phyloP scores from a whole-genome alignment of 2,888 invertebrate species.

The Augiades crinisus region DNA sequence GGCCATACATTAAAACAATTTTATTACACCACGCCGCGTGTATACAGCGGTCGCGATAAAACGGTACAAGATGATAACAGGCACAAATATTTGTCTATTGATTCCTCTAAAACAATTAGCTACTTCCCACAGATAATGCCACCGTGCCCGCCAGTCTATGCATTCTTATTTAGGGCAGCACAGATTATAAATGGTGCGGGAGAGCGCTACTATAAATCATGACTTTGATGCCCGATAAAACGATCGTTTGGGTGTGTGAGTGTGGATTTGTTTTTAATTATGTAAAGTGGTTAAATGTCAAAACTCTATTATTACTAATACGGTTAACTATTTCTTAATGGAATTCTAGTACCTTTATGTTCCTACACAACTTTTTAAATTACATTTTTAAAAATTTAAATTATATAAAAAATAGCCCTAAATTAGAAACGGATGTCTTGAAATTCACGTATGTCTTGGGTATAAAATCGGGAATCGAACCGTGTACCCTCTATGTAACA shows the following conservation, averaged over 20 bases:
- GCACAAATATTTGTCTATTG: slow-evolving; percentile 53
- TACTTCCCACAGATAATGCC: slow-evolving; percentile 32
- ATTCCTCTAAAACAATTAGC: slow-evolving; percentile 50
- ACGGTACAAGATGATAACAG: slow-evolving; percentile 38
- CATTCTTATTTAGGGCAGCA: slow-evolving; percentile 15
- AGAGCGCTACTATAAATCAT: slow-evolving; percentile 12
- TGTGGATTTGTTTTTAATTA: background rate
- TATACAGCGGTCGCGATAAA: slow-evolving; percentile 28
- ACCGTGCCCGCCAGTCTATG: background rate
- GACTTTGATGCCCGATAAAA: slow-evolving; percentile 15
- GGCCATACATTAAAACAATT: slow-evolving; percentile 26
- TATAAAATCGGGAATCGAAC: too few species aligned
- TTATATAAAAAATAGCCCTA: too few species aligned
- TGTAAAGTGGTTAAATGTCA: slow-evolving; percentile 1
- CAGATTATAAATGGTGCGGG: slow-evolving; percentile 20
- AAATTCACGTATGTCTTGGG: too few species aligned
- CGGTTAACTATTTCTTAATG: too few species aligned
- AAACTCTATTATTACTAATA: too few species aligned
- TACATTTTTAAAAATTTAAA: too few species aligned
- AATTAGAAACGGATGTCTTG: too few species aligned
- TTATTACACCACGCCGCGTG: slow-evolving; percentile 30
- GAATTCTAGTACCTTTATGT: too few species aligned
- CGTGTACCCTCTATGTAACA: too few species aligned
- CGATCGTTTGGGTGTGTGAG: background rate
- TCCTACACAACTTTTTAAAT: too few species aligned